Evolutionary conservation across 2,113 vertebrate genomes (phyloP).

Genomic region (Microtus richardsoni): DNA sequence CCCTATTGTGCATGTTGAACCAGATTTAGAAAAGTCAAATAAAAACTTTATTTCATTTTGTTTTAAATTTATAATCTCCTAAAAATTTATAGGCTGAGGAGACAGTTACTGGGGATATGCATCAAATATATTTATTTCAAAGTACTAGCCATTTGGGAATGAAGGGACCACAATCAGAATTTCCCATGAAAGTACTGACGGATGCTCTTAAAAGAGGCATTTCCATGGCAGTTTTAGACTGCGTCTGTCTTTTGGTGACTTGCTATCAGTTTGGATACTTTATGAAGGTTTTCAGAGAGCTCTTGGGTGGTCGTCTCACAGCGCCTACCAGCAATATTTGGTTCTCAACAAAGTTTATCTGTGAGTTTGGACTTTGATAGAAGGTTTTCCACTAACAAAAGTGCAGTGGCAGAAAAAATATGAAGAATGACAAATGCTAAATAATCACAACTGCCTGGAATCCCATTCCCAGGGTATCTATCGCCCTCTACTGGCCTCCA

Average conservation of each 20-base stretch:
- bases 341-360: background rate
- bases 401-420: background rate
- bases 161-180: slow-evolving; percentile 46
- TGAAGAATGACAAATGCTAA: background rate
- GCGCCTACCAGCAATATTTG: slow-evolving; percentile 1
- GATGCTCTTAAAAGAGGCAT: slow-evolving; percentile 48
- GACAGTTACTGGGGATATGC: background rate
- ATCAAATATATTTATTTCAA: slow-evolving; percentile 50
- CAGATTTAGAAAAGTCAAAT: slow-evolving; percentile 21
- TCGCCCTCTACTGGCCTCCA: background rate
- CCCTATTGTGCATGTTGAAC: background rate
- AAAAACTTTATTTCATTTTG: slow-evolving; percentile 3
- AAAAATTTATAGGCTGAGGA: slow-evolving; percentile 55
- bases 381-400: background rate
- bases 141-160: slow-evolving; percentile 44
- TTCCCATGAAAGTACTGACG: slow-evolving; percentile 70
- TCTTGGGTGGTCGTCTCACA: slow-evolving; percentile 65
- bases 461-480: background rate
- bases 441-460: background rate
- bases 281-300: slow-evolving; percentile 63
- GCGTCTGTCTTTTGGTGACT: slow-evolving; percentile 55
- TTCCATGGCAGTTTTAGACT: slow-evolving; percentile 65
- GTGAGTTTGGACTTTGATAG: background rate
- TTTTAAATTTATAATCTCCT: slow-evolving; percentile 42
- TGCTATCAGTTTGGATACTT: slow-evolving; percentile 67